Percentiles rank a stretch among this genome's conserved stretches.
Conservation (phyloP, 2,888 invertebrate species). For the Achlya flavicornis region DNA sequence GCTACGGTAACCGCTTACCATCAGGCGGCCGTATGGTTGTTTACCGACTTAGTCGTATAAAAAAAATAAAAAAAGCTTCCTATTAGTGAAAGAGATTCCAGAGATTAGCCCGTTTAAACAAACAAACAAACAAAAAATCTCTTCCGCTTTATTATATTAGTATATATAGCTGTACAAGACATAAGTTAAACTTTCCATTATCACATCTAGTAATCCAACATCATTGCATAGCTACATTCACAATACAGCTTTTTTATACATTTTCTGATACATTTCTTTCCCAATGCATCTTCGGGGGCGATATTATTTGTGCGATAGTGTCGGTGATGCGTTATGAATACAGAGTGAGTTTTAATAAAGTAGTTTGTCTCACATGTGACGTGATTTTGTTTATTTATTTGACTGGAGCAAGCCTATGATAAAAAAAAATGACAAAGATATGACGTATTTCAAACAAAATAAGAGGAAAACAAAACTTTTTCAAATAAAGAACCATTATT, state of each 20-base stretch:
- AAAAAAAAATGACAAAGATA: background rate
- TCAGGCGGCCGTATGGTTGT: too few species aligned
- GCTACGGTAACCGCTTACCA: too few species aligned
- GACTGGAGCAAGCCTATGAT: too few species aligned
- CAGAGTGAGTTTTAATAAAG: slow-evolving; percentile 81
- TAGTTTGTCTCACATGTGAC: slow-evolving; percentile 54
- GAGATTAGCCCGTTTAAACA: too few species aligned
- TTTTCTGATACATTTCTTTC: slow-evolving; percentile 83
- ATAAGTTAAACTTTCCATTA: background rate
- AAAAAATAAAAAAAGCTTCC: too few species aligned
- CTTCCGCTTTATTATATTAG: too few species aligned
- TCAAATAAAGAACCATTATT: too few species aligned
- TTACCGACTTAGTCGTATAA: too few species aligned
- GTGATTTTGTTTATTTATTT: slow-evolving; percentile 27
- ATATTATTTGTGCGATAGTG: slow-evolving; percentile 81
- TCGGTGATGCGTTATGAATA: slow-evolving; percentile 81
- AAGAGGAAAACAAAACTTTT: too few species aligned
- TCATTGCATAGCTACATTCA: slow-evolving; percentile 45
- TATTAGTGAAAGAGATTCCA: too few species aligned
- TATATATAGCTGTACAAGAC: too few species aligned
- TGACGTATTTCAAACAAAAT: background rate
- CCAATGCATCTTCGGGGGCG: slow-evolving; percentile 81
- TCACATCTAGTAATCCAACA: slow-evolving; percentile 44
- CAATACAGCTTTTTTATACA: slow-evolving; percentile 75
- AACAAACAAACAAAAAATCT: too few species aligned